Evolutionary conservation across 2,888 invertebrate genomes (phyloP).

Genomic region (Drosophila borealis): DNA sequence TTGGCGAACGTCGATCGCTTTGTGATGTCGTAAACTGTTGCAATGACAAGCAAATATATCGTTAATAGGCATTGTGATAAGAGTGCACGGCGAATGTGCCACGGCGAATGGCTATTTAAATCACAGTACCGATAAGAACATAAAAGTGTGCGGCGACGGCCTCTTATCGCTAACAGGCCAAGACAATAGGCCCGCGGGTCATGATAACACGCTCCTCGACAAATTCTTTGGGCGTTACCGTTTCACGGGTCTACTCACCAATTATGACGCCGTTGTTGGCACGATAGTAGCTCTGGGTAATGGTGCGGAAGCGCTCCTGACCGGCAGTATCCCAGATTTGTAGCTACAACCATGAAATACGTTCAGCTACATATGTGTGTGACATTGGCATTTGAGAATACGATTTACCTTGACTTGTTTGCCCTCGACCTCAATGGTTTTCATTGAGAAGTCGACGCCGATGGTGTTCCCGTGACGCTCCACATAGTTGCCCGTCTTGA

Average conservation of each 20-base stretch:
- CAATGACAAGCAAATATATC: neutral
- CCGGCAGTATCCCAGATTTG: conserved; percentile 99
- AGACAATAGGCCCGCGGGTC: conserved; percentile 33
- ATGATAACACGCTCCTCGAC: conserved; percentile 39
- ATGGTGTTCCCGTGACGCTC: conserved; percentile 98
- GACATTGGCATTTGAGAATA: neutral
- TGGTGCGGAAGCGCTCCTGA: conserved; percentile 97
- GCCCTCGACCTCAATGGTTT: conserved; percentile 96
- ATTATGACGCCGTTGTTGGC: conserved; percentile 98
- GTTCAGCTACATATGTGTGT: neutral
- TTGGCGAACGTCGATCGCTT: conserved; percentile 96
- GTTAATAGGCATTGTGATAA: conserved; percentile 29
- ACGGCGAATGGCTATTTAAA: conserved; percentile 35
- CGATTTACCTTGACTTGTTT: conserved; percentile 95
- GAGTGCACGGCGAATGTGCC: conserved; percentile 25
- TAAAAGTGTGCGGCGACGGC: conserved; percentile 26
- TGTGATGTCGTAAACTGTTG: conserved; percentile 96
- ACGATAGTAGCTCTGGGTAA: conserved; percentile 98
- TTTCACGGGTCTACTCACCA: conserved; percentile 85
- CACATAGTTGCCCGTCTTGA: conserved; percentile 97
- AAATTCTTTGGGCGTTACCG: conserved; percentile 43
- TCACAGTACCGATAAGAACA: conserved; percentile 46
- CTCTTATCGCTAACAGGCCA: conserved; percentile 40
- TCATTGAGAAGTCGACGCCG: conserved; percentile 99
- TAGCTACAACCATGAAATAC: conserved; percentile 62